A percentile compares a stretch with the other conserved stretches of the same genome.
Evolutionary conservation across 2,888 invertebrate genomes (phyloP).

Genomic region (Boloria selene): DNA sequence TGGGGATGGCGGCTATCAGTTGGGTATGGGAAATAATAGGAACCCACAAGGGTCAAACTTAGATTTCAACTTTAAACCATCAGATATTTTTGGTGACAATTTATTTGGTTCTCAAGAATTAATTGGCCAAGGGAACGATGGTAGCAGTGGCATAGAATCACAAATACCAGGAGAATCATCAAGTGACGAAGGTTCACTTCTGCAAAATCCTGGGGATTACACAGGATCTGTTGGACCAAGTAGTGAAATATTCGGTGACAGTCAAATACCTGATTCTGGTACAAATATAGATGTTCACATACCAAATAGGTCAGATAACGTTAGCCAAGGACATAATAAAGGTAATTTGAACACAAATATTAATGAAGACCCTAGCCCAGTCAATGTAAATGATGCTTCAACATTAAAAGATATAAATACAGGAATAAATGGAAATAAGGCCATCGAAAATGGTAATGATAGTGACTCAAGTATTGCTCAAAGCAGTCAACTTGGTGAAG

Average conservation of each 20-base stretch:
- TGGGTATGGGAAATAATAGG: not conserved
- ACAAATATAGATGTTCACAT: not conserved
- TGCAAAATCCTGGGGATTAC: not conserved
- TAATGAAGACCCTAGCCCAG: no score
- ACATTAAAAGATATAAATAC: not conserved
- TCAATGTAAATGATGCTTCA: not conserved
- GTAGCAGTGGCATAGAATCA: not conserved
- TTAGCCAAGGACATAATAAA: not conserved
- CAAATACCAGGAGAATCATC: slow-evolving; percentile 5
- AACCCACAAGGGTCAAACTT: not conserved
- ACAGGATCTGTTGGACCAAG: not conserved
- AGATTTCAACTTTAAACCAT: not conserved
- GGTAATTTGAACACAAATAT: not conserved
- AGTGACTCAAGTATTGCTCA: not conserved
- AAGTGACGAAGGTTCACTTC: not conserved
- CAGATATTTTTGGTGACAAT: slow-evolving; percentile 7
- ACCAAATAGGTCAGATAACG: not conserved
- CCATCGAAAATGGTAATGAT: not conserved
- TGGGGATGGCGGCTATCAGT: not conserved
- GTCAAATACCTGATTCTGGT: not conserved
- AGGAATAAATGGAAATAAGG: not conserved
- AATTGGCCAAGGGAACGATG: not conserved
- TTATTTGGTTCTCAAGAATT: slow-evolving; percentile 4
- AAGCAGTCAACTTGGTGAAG: not conserved
- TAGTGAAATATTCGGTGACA: not conserved